A percentile compares a stretch with the other conserved stretches of the same genome.
phyloP scores from a whole-genome alignment of 2,113 vertebrate species.

The Vicugna pacos region DNA sequence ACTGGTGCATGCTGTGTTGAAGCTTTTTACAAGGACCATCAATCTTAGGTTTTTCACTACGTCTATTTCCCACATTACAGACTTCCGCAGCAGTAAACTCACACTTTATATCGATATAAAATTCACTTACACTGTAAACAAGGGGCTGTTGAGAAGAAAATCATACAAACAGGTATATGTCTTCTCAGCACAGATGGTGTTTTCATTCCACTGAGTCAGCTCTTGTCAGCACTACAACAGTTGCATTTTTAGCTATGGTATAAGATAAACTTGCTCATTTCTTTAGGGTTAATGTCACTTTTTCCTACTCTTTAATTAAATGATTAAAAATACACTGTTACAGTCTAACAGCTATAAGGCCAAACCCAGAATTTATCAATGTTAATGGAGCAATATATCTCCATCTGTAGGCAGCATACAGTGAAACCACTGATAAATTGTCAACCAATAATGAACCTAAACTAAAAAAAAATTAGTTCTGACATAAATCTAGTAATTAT shows the following conservation, averaged over 20 bases:
- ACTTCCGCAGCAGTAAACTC: conserved; percentile 74
- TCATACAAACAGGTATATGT: conserved; percentile 67
- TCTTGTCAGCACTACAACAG: conserved; percentile 44
- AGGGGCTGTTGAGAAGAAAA: conserved; percentile 73
- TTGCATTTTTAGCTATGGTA: not conserved
- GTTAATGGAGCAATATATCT: not conserved
- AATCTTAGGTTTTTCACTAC: conserved; percentile 73
- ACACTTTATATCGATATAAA: conserved; percentile 79
- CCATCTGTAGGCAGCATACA: not conserved
- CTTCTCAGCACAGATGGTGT: conserved; percentile 75
- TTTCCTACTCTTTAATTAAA: conserved; percentile 37
- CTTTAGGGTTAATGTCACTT: conserved; percentile 14
- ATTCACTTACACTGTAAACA: conserved; percentile 80
- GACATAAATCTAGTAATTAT: not conserved
- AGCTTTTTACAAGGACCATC: conserved; percentile 75
- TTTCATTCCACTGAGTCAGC: conserved; percentile 59
- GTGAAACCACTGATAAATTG: not conserved
- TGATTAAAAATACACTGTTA: not conserved
- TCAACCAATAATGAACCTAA: not conserved
- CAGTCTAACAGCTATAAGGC: not conserved
- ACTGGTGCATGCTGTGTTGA: conserved; percentile 61
- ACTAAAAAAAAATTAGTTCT: not conserved
- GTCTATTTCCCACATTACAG: conserved; percentile 62
- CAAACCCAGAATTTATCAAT: not conserved
- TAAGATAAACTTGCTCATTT: conserved; percentile 42